phyloP scores from a whole-genome alignment of 2,888 invertebrate genomes.

The Tachina lurida region DNA sequence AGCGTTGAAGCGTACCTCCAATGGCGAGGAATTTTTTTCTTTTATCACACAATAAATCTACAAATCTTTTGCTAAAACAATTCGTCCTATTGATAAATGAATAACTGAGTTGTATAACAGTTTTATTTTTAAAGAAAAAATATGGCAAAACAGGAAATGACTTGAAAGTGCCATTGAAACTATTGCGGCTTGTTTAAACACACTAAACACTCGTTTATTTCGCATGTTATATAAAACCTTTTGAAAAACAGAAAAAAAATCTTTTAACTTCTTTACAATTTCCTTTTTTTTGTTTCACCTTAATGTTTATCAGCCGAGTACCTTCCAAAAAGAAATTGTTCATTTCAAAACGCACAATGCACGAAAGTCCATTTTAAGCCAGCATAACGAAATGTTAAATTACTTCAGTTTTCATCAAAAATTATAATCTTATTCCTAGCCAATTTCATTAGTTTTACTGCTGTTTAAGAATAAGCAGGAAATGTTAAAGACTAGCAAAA shows the following conservation, averaged over 20 bases:
- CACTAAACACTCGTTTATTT: slow-evolving; percentile 7
- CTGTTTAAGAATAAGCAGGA: slow-evolving; percentile 57
- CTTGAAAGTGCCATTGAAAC: slow-evolving; percentile 57
- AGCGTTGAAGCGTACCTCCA: slow-evolving; percentile 66
- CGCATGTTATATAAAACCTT: not conserved
- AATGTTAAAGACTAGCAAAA: slow-evolving; percentile 35
- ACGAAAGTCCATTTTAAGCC: slow-evolving; percentile 52
- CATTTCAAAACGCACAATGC: not conserved
- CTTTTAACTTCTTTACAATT: slow-evolving; percentile 52
- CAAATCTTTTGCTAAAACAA: slow-evolving; percentile 44
- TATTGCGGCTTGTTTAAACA: slow-evolving; percentile 62
- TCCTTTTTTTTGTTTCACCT: slow-evolving; percentile 12
- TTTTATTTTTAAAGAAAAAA: slow-evolving; percentile 21
- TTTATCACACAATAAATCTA: slow-evolving; percentile 8
- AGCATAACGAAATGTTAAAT: slow-evolving; percentile 56
- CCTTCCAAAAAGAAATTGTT: not conserved
- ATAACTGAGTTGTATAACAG: slow-evolving; percentile 58
- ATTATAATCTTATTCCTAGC: not conserved
- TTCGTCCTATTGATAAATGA: slow-evolving; percentile 41
- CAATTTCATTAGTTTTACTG: slow-evolving; percentile 33
- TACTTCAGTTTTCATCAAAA: slow-evolving; percentile 7
- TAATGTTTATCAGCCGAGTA: slow-evolving; percentile 31
- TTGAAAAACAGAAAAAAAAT: not conserved
- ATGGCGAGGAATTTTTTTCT: slow-evolving; percentile 44
- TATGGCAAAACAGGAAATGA: slow-evolving; percentile 65